Conservation (phyloP, 2,113 vertebrate species). For the Gobio gobio region DNA sequence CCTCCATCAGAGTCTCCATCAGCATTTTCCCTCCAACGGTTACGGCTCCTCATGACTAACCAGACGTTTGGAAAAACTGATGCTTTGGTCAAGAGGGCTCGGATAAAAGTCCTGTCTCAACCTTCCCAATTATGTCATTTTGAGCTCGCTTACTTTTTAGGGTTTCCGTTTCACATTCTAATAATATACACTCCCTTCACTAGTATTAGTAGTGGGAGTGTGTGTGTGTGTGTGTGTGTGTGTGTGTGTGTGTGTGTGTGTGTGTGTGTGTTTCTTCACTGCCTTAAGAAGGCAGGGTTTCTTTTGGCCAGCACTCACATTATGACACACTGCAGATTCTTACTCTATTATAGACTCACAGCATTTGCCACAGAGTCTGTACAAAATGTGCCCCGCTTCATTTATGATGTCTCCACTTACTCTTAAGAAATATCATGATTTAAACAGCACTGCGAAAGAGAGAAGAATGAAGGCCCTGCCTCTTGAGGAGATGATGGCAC, state of each 20-base stretch:
- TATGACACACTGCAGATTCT: slow-evolving; percentile 24
- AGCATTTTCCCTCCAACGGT: background rate
- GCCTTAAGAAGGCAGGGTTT: background rate
- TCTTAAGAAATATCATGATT: slow-evolving; percentile 34
- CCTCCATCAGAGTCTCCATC: slow-evolving; percentile 11
- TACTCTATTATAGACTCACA: slow-evolving; percentile 17
- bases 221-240: no score
- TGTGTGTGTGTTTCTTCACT: background rate
- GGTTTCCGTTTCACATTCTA: slow-evolving; percentile 28
- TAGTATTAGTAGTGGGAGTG: background rate
- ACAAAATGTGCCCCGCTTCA: slow-evolving; percentile 48
- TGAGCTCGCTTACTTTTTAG: slow-evolving; percentile 11
- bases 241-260: background rate
- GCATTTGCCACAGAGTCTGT: slow-evolving; percentile 27
- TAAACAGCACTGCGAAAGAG: background rate
- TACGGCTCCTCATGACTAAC: background rate
- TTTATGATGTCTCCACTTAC: slow-evolving; percentile 33
- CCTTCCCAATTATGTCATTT: background rate
- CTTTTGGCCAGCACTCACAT: slow-evolving; percentile 20
- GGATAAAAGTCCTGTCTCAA: background rate
- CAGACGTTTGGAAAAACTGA: slow-evolving; percentile 30
- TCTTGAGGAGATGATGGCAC: background rate
- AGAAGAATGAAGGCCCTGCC: background rate
- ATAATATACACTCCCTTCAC: background rate
- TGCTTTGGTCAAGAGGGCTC: slow-evolving; percentile 11